Evolutionary conservation across 1,140 invertebrate species (phyloP).

Genomic region (Heliconius himera): DNA sequence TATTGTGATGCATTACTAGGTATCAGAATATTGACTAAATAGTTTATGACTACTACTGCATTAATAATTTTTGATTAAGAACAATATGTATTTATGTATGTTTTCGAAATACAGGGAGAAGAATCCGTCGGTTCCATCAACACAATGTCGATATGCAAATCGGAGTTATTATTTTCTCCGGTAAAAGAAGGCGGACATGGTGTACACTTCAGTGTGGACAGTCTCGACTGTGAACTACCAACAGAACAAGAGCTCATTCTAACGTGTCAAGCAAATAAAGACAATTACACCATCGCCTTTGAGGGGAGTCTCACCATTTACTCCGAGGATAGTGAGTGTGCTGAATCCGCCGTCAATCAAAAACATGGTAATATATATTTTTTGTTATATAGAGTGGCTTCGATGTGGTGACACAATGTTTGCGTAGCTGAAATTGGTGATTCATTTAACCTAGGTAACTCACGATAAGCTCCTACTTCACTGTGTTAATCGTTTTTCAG

Average conservation of each 20-base stretch:
- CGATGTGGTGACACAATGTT: constrained; percentile 52
- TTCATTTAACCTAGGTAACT: constrained; percentile 48
- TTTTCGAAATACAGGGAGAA: constrained; percentile 82
- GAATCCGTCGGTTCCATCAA: constrained; percentile 88
- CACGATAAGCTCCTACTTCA: constrained; percentile 54
- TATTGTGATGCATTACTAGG: neutral
- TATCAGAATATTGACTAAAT: neutral
- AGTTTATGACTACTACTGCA: neutral
- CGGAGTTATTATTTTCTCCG: constrained; percentile 94
- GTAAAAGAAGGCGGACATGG: constrained; percentile 89
- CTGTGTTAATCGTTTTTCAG: constrained; percentile 61
- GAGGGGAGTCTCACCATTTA: constrained; percentile 93
- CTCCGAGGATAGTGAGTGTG: constrained; percentile 88
- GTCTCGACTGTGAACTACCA: constrained; percentile 91
- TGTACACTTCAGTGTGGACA: constrained; percentile 94
- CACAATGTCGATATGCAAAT: constrained; percentile 94
- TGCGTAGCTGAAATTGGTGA: constrained; percentile 38
- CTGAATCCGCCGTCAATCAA: constrained; percentile 75
- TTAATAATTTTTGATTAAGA: neutral
- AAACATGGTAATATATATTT: constrained; percentile 63
- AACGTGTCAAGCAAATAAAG: constrained; percentile 94
- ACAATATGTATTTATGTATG: neutral
- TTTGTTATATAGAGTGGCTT: neutral
- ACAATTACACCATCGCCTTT: constrained; percentile 97
- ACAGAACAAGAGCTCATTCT: constrained; percentile 91